A percentile compares a stretch with the other conserved stretches of the same genome.
Conservation (phyloP, 2,888 invertebrate species). For the Eudasyphora cyanicolor region DNA sequence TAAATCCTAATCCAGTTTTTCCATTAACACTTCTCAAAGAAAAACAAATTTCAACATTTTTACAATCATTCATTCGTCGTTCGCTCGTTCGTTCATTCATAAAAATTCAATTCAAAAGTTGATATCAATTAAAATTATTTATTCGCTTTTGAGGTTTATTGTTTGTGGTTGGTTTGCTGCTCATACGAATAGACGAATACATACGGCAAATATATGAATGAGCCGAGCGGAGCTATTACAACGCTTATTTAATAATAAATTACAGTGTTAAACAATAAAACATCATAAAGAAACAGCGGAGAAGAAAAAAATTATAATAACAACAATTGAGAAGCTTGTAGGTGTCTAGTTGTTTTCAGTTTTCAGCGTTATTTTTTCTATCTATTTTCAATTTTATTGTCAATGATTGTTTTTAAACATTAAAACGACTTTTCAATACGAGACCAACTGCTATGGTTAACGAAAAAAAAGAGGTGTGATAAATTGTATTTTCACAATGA, state of each 20-base stretch:
- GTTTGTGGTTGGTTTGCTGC: neutral
- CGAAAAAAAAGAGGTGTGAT: constrained; percentile 51
- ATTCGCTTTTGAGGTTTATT: too few species aligned
- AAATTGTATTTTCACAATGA: constrained; percentile 41
- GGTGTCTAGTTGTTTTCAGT: constrained; percentile 38
- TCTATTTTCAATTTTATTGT: constrained; percentile 54
- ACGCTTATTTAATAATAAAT: constrained; percentile 58
- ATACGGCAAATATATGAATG: too few species aligned
- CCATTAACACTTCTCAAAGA: neutral
- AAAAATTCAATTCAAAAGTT: neutral
- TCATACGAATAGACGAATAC: too few species aligned
- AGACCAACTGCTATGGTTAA: constrained; percentile 9
- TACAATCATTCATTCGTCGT: neutral
- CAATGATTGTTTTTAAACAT: constrained; percentile 58
- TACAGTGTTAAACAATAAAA: constrained; percentile 58
- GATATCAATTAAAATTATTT: constrained; percentile 8
- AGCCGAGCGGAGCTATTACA: neutral
- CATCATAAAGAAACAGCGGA: constrained; percentile 8
- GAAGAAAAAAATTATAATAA: constrained; percentile 35
- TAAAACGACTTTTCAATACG: constrained; percentile 49
- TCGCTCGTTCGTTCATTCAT: constrained; percentile 11
- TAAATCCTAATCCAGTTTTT: neutral
- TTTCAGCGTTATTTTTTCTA: neutral
- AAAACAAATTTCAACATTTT: too few species aligned
- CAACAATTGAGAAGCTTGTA: constrained; percentile 43